A percentile compares a stretch with the other conserved stretches of the same genome.
phyloP scores from a whole-genome alignment of 1,140 invertebrate genomes.

The Dendroctonus valens region DNA sequence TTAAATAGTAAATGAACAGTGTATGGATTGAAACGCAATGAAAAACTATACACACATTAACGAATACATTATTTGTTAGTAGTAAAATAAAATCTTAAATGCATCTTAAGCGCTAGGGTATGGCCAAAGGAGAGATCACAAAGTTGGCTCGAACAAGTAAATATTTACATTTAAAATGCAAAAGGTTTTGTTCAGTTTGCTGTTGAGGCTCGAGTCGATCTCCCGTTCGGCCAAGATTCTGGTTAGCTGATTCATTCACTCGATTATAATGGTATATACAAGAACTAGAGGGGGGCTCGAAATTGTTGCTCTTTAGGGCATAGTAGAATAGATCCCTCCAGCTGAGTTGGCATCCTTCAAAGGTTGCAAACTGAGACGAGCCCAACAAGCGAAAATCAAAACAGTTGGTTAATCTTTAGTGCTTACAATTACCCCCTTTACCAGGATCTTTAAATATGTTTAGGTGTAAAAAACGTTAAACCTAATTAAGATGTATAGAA shows the following conservation, averaged over 20 bases:
- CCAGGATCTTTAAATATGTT: neutral
- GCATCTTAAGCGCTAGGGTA: too few relatives aligned
- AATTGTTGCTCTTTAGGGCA: neutral
- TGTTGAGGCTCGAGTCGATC: neutral
- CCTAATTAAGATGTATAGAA: too few relatives aligned
- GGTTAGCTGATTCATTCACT: neutral
- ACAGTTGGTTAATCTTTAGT: neutral
- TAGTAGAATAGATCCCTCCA: neutral
- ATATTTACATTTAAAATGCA: constrained; percentile 4
- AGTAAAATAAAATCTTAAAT: neutral
- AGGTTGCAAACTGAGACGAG: too few relatives aligned
- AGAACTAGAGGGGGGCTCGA: neutral
- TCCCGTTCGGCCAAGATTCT: too few relatives aligned
- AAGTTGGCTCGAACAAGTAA: neutral
- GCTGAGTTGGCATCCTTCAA: neutral
- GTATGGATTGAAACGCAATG: constrained; percentile 1
- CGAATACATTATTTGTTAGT: neutral
- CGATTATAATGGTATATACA: neutral
- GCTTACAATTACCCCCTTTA: constrained; percentile 6
- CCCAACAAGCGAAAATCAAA: neutral
- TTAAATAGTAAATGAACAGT: constrained; percentile 1
- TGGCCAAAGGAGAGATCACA: neutral
- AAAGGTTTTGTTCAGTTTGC: neutral
- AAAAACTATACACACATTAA: constrained; percentile 4
- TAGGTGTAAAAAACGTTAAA: too few relatives aligned